phyloP scores from a whole-genome alignment of 2,888 invertebrate species.

The Spatulosminthurus flaviceps region DNA sequence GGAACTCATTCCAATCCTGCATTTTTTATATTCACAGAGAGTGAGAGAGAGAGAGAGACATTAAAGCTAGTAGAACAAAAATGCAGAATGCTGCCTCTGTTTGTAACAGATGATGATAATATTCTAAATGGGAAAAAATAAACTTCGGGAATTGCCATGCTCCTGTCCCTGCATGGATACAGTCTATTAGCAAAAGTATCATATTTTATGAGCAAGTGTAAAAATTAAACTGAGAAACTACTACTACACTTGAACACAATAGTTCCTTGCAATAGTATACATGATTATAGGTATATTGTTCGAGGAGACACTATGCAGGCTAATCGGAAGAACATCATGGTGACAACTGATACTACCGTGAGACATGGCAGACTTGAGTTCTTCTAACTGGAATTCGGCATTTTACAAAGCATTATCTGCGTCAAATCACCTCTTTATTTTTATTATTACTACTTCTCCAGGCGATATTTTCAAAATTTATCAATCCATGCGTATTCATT shows the following conservation, averaged over 20 bases:
- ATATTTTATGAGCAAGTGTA: constrained; percentile 35
- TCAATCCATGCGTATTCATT: not conserved
- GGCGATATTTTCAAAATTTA: constrained; percentile 10
- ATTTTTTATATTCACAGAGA: no score
- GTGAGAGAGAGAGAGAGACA: no score
- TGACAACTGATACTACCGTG: constrained; percentile 32
- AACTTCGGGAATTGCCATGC: not conserved
- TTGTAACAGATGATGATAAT: no score
- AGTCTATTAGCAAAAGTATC: constrained; percentile 37
- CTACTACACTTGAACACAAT: not conserved
- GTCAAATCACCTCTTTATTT: constrained; percentile 14
- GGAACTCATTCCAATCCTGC: no score
- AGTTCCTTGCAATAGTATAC: not conserved
- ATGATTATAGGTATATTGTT: not conserved
- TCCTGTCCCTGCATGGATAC: constrained; percentile 24
- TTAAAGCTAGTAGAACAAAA: no score
- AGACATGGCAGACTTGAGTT: constrained; percentile 29
- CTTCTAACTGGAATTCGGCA: constrained; percentile 9
- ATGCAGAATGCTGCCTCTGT: no score
- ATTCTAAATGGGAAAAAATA: not conserved
- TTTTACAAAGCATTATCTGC: not conserved
- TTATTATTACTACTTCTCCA: constrained; percentile 3
- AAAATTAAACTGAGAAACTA: constrained; percentile 31
- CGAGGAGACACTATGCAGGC: not conserved
- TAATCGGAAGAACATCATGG: constrained; percentile 20